phyloP scores from a whole-genome alignment of 2,797 vertebrate species.

The Mastacembelus armatus region DNA sequence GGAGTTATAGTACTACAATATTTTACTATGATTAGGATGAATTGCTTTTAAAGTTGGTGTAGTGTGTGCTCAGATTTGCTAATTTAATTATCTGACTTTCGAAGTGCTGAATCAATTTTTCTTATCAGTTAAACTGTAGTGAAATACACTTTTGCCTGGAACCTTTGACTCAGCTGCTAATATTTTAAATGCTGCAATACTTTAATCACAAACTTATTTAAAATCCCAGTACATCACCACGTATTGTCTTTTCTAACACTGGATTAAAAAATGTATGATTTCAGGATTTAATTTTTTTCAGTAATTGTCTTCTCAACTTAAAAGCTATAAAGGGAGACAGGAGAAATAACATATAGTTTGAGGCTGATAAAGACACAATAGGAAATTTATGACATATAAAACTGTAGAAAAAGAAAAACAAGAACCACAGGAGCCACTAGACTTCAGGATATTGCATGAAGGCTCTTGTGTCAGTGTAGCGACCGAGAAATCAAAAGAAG shows the following conservation, averaged over 20 bases:
- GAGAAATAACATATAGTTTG: conserved; percentile 32
- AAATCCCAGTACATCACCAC: conserved; percentile 9
- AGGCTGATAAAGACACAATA: conserved; percentile 45
- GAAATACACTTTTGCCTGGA: neutral
- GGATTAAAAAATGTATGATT: conserved; percentile 12
- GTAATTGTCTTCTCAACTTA: conserved; percentile 12
- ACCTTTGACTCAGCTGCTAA: neutral
- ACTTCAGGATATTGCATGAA: conserved; percentile 26
- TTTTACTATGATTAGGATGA: conserved; percentile 5
- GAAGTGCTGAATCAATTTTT: conserved; percentile 7
- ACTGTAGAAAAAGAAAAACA: conserved; percentile 21
- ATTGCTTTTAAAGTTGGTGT: neutral
- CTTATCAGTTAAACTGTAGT: conserved; percentile 22
- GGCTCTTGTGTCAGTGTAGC: conserved; percentile 45
- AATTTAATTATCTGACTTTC: conserved; percentile 15
- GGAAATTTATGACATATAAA: conserved; percentile 36
- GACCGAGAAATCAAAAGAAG: conserved; percentile 33
- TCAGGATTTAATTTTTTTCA: conserved; percentile 10
- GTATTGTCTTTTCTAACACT: neutral
- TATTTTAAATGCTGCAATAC: neutral
- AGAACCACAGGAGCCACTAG: conserved; percentile 27
- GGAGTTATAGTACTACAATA: neutral
- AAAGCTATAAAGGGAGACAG: conserved; percentile 7
- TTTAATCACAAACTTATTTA: neutral
- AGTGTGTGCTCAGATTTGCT: neutral